Conservation (phyloP, 1,140 invertebrate genomes). For the Trichonephila clavipes region DNA sequence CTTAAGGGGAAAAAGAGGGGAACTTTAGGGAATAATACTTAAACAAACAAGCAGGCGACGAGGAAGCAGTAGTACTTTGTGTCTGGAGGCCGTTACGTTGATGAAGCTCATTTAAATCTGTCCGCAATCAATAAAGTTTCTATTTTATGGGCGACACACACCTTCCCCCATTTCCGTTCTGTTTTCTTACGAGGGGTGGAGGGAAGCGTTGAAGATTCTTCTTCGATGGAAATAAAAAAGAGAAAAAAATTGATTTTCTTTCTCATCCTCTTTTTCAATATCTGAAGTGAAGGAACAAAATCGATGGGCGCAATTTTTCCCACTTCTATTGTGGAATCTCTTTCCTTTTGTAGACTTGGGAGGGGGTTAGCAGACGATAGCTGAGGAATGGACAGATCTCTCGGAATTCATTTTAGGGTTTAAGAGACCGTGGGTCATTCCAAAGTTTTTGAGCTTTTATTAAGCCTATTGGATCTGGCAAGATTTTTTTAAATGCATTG, state of each 20-base stretch:
- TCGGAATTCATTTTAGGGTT: no score
- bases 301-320: constrained; percentile 42
- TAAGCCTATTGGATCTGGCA: no score
- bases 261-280: constrained; percentile 28
- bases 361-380: no score
- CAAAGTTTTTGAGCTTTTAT: no score
- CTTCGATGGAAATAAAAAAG: background rate
- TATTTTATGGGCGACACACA: background rate
- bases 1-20: background rate
- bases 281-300: constrained; percentile 5
- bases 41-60: constrained; percentile 32
- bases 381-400: no score
- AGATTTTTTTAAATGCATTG: no score
- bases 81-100: constrained; percentile 36
- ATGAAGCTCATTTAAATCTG: constrained; percentile 69
- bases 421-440: no score
- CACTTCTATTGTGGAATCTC: background rate
- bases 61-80: background rate
- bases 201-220: background rate
- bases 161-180: background rate
- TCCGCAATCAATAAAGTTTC: constrained; percentile 64
- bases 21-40: constrained; percentile 46
- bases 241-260: constrained; percentile 30
- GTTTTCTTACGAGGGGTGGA: constrained; percentile 20
- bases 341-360: background rate